Percentiles rank a stretch among this genome's conserved stretches.
Evolutionary conservation across 2,888 invertebrate species (phyloP).

Genomic region (Polylopha cassiicola): DNA sequence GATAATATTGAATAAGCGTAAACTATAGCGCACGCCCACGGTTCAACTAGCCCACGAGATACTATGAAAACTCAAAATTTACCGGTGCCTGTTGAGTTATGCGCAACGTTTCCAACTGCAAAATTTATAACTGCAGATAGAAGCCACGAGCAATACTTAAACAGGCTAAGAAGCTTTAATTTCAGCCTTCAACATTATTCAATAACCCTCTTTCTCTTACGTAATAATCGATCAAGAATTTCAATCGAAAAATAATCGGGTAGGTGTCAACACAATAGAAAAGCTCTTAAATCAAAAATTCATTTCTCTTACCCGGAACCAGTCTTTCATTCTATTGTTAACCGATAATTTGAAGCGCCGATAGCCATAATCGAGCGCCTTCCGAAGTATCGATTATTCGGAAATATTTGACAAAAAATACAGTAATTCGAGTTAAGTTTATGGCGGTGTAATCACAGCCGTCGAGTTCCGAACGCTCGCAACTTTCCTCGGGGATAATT

Average conservation of each 20-base stretch:
- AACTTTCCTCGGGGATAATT: constrained; percentile 46
- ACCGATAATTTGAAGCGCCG: constrained; percentile 30
- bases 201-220: constrained; percentile 27
- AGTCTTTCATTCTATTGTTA: constrained; percentile 39
- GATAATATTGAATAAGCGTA: constrained; percentile 45
- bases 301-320: constrained; percentile 31
- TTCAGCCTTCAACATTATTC: background rate
- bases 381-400: constrained; percentile 40
- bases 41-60: constrained; percentile 41
- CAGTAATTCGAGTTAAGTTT: constrained; percentile 44
- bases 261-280: constrained; percentile 34
- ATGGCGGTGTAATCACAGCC: constrained; percentile 49
- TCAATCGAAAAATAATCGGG: constrained; percentile 24
- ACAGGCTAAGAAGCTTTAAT: constrained; percentile 27
- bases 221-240: constrained; percentile 27
- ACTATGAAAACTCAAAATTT: constrained; percentile 55
- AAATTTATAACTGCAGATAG: constrained; percentile 49
- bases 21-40: constrained; percentile 52
- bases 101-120: constrained; percentile 36
- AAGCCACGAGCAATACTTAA: constrained; percentile 50
- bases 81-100: constrained; percentile 43
- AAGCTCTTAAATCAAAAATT: constrained; percentile 39
- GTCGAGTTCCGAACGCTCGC: constrained; percentile 29
- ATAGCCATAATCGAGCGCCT: constrained; percentile 39
- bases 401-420: constrained; percentile 45